Evolutionary conservation across 2,888 invertebrate genomes (phyloP).

Genomic region (Archips crataeganus): DNA sequence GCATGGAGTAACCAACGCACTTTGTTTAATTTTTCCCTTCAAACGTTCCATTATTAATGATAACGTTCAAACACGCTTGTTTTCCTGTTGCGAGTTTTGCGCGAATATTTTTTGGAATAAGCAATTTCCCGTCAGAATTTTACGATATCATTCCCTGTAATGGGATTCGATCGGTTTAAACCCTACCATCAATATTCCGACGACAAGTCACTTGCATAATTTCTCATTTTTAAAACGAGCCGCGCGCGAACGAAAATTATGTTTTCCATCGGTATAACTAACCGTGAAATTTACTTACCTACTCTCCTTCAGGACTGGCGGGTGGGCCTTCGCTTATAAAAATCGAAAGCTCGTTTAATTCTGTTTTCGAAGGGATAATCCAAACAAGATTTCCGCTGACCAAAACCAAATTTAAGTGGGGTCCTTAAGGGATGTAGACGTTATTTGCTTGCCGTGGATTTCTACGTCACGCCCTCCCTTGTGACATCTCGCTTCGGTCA

Average conservation of each 20-base stretch:
- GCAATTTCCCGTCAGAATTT: slow-evolving; percentile 28
- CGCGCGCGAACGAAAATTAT: slow-evolving; percentile 11
- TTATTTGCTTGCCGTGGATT: slow-evolving; percentile 2
- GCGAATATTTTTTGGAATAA: slow-evolving; percentile 18
- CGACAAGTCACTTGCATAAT: slow-evolving; percentile 31
- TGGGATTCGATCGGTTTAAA: slow-evolving; percentile 33
- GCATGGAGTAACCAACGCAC: slow-evolving; percentile 1
- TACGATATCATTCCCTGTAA: slow-evolving; percentile 36
- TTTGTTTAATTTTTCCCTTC: slow-evolving; percentile 17
- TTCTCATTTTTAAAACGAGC: slow-evolving; percentile 30
- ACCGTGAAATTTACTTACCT: slow-evolving; percentile 29
- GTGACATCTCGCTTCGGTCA: not conserved
- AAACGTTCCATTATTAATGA: slow-evolving; percentile 28
- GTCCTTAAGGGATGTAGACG: slow-evolving; percentile 3
- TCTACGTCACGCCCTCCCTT: not conserved
- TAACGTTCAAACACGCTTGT: slow-evolving; percentile 8
- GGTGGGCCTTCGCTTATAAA: slow-evolving; percentile 13
- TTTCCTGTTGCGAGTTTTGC: slow-evolving; percentile 14
- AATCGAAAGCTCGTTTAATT: slow-evolving; percentile 23
- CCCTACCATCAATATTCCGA: slow-evolving; percentile 38
- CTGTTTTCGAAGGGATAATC: slow-evolving; percentile 22
- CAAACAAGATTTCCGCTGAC: slow-evolving; percentile 5
- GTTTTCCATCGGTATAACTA: slow-evolving; percentile 22
- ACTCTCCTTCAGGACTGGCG: slow-evolving; percentile 2
- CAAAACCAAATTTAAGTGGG: slow-evolving; percentile 16